Conservation (phyloP, 2,113 vertebrate genomes). For the Salvelinus alpinus region DNA sequence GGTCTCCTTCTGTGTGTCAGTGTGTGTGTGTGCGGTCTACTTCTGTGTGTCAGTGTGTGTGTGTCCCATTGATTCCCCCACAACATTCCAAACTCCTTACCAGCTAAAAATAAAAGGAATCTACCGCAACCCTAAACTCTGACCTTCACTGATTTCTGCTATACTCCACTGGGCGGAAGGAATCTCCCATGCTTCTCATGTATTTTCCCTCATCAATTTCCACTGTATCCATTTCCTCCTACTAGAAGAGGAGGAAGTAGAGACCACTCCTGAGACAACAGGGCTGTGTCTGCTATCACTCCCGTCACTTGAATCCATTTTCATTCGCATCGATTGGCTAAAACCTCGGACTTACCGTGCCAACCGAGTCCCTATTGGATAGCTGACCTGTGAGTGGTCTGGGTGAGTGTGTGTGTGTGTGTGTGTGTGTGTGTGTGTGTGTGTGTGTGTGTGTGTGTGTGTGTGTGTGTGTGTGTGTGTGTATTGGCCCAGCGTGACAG, state of each 20-base stretch:
- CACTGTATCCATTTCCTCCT: not conserved
- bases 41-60: not conserved
- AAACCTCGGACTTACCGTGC: constrained; percentile 29
- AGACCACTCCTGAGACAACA: no score
- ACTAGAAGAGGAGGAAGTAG: no score
- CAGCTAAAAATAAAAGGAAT: not conserved
- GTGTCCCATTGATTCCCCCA: not conserved
- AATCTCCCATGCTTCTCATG: not conserved
- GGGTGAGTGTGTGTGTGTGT: not conserved
- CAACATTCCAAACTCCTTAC: not conserved
- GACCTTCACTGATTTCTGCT: no score
- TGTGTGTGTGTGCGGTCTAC: not conserved
- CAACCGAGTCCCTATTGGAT: constrained; percentile 36
- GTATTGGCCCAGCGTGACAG: constrained; percentile 48
- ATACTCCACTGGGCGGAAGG: no score
- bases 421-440: not conserved
- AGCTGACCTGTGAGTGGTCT: constrained; percentile 57
- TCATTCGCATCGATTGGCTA: constrained; percentile 29
- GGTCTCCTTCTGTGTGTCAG: no score
- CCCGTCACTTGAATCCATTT: constrained; percentile 15
- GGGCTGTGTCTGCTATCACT: constrained; percentile 20
- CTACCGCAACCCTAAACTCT: not conserved
- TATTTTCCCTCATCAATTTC: not conserved
- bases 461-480: constrained; percentile 9
- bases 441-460: no score